Evolutionary conservation across 2,888 invertebrate genomes (phyloP).

Genomic region (Liopterus haemorrhoidalis): DNA sequence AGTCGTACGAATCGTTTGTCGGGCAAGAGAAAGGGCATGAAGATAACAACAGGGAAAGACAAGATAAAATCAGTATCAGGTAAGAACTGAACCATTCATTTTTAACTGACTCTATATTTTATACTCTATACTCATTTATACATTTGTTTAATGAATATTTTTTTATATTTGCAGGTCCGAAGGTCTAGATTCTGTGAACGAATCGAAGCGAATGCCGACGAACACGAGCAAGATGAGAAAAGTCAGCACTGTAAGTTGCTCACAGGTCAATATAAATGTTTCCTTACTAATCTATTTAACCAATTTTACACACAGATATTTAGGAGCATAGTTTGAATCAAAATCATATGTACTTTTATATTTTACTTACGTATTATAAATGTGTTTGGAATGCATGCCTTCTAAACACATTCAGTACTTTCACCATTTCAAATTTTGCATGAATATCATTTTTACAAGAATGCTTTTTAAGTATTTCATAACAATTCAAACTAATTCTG

Average conservation of each 20-base stretch:
- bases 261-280: too few relatives aligned
- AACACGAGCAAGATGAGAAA: conserved; percentile 69
- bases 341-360: too few relatives aligned
- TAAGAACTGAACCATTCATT: conserved; percentile 45
- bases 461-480: too few relatives aligned
- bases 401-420: too few relatives aligned
- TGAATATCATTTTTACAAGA: too few relatives aligned
- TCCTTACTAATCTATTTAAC: too few relatives aligned
- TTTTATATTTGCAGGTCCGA: conserved; percentile 45
- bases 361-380: too few relatives aligned
- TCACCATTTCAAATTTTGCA: too few relatives aligned
- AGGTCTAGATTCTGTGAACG: conserved; percentile 86
- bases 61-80: conserved; percentile 87
- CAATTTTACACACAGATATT: too few relatives aligned
- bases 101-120: background rate
- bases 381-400: too few relatives aligned
- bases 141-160: background rate
- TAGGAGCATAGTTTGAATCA: too few relatives aligned
- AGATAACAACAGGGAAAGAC: conserved; percentile 84
- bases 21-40: conserved; percentile 82
- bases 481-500: too few relatives aligned
- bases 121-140: background rate
- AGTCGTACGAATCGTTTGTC: conserved; percentile 87
- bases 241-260: conserved; percentile 92
- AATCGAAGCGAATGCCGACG: conserved; percentile 58